Base-by-base conservation (phyloP, 2,113 vertebrate genomes). In the Mungos mungo region DNA sequence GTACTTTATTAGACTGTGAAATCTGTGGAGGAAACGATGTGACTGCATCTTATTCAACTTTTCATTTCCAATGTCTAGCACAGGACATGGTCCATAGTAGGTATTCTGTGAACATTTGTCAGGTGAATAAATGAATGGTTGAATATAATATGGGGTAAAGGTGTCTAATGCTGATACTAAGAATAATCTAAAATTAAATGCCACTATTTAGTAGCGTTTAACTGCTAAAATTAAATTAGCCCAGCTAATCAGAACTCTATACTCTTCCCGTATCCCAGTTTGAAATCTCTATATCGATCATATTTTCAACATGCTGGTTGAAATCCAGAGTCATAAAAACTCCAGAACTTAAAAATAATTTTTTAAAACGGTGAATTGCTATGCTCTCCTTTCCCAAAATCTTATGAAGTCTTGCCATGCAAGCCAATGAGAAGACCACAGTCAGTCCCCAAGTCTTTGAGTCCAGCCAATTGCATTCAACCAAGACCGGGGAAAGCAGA, bases 401-500 rank as follows among this genome's bases (percentile, higher is more conserved):
- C 16, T 90, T 65, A 23, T 4, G 11, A 77, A 93, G 12, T 95
- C 15, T 66, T 96, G n/a, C 80, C 45, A 65, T 95, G 0, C n/a
- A 90, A 96, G 57, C 1, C 31, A 50, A 38, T 5, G 74, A 87
- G 71, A 84, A 71, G 85, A 6, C 79, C 54, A 27, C 38, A 68
- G 79, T 52, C 13, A 63, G 27, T 47, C 84, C 77, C 35, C 19
- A 68, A 87, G 3, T 7, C 74, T 96, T 8, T 93, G 60, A 85
- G 31, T 69, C 90, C 63, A 92, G 77, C 77, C 6, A 69, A 45
- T 13, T 97, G 86, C 76, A n/a, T 8, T 87, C 38, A n/a, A 2
- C 35, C 4, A 79, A 85, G 63, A 91, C 66, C 76, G 83, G 54
- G 76, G 94, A 93, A 97, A 45, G 63, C n/a, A 94, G 93, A 91